These are phyloP conservation scores for Falcaria lacertinaria DNA, from an alignment of 2,888 invertebrate genomes.

Conservation along the genomic window DNA sequence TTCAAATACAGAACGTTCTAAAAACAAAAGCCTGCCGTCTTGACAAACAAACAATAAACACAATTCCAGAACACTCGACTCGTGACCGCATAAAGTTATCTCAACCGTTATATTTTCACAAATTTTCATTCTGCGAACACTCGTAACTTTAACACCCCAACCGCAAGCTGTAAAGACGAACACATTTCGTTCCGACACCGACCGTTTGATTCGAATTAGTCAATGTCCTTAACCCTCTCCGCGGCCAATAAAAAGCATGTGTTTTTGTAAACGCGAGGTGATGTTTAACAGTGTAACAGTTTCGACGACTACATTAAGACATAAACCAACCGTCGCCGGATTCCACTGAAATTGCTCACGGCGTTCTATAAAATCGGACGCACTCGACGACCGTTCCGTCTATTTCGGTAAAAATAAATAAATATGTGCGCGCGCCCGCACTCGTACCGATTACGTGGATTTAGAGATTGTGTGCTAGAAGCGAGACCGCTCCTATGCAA, in stretches of 20 bases:
- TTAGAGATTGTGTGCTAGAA: conserved; percentile 25
- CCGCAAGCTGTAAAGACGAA: not conserved
- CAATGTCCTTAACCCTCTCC: not conserved
- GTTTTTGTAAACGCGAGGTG: conserved; percentile 5
- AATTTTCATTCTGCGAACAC: not conserved
- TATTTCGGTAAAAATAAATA: conserved; percentile 79
- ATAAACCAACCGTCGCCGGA: conserved; percentile 62
- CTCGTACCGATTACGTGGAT: conserved; percentile 22
- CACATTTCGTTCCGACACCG: not conserved
- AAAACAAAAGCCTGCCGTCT: not conserved
- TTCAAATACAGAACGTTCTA: too few relatives aligned
- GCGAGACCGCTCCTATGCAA: conserved; percentile 2
- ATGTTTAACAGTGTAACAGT: conserved; percentile 23
- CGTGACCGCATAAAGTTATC: not conserved
- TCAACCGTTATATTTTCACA: not conserved
- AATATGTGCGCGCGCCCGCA: conserved; percentile 64
- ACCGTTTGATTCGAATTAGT: not conserved
- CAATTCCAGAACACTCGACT: not conserved
- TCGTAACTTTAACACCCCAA: not conserved
- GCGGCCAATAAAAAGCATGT: conserved; percentile 1
- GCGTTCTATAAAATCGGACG: conserved; percentile 58
- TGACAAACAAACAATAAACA: not conserved
- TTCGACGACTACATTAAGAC: conserved; percentile 62
- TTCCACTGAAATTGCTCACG: conserved; percentile 63
- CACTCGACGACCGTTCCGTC: conserved; percentile 70